Base-by-base conservation (phyloP, 2,888 invertebrate genomes). In the Agapetus fuscipes region DNA sequence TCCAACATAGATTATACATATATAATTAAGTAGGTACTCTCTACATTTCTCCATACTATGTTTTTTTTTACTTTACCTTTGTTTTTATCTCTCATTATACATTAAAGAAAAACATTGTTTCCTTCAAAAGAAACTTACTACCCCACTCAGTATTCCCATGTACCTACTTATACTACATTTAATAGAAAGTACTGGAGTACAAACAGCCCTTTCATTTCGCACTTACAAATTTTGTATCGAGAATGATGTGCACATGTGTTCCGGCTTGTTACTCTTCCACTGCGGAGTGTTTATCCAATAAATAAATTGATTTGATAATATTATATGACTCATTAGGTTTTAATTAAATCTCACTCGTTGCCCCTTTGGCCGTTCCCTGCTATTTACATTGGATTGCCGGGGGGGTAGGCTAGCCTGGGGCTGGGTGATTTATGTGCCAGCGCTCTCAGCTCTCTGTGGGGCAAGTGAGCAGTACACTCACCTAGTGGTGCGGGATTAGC, bases 231-330 rank as follows among this genome's bases (percentile, higher is more conserved):
- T n/a, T n/a, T n/a, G n/a, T n/a, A n/a, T n/a, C 34, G 30, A 38
- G 38, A 37, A 38, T 39, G 5, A 20, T 20, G 20, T 20, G 4
- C 20, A 20, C 20, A 20, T 20, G 20, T 20, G 20, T 20, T 20
- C 9, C 20, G 20, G 5, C 20, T 9, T 9, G 20, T n/a, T n/a
- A n/a, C n/a, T n/a, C n/a, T n/a, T n/a, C 20, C 4, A 5, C 5
- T 39, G 37, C 17, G 42, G 44, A 47, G 47, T 47, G 47, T 47
- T 47, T 47, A 39, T 42, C 37, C 39, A 44, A 47, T 44, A 47
- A 47, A 44, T 47, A 47, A 47, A 47, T 47, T 47, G 47, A 47
- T 47, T 47, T 47, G 47, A 47, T 47, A 47, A 47, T 47, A 44
- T 47, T 44, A 47, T 47, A 44, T 47, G 47, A 47, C 34, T 47